phyloP scores from a whole-genome alignment of 2,888 invertebrate species.

The Plagodis dolabraria region DNA sequence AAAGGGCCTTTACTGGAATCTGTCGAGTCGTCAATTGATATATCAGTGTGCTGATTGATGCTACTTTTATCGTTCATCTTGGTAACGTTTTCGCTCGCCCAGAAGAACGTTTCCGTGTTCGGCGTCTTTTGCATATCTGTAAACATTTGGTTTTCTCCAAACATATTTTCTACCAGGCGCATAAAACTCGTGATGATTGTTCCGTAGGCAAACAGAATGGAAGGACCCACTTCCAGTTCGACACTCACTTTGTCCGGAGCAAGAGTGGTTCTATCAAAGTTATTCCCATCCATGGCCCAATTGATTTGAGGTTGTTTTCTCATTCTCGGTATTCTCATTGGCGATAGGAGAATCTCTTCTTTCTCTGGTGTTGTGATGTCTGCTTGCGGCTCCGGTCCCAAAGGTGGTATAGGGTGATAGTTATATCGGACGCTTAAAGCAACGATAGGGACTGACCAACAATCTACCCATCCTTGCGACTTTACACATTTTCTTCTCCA shows the following conservation, averaged over 20 bases:
- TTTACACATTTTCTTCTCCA: constrained; percentile 93
- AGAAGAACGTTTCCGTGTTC: constrained; percentile 68
- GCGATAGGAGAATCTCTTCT: constrained; percentile 95
- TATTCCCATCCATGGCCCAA: constrained; percentile 88
- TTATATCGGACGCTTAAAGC: constrained; percentile 95
- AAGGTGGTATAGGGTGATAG: constrained; percentile 96
- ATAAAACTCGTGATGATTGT: constrained; percentile 95
- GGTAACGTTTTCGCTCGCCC: constrained; percentile 69
- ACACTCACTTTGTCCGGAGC: constrained; percentile 95
- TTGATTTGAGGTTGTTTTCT: constrained; percentile 89
- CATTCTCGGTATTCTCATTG: constrained; percentile 94
- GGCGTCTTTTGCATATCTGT: constrained; percentile 94
- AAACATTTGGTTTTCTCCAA: constrained; percentile 97
- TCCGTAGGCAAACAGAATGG: constrained; percentile 95
- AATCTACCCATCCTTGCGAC: constrained; percentile 95
- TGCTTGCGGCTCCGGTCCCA: constrained; percentile 95
- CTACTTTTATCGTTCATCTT: constrained; percentile 72
- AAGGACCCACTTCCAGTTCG: constrained; percentile 97
- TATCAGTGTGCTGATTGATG: constrained; percentile 78
- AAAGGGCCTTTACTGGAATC: constrained; percentile 87
- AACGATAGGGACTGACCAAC: constrained; percentile 98
- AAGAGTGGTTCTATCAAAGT: constrained; percentile 94
- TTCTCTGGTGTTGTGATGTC: constrained; percentile 97
- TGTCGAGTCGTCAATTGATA: constrained; percentile 87
- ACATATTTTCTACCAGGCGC: constrained; percentile 97